Conservation (phyloP, 2,888 invertebrate genomes). For the Dexiosoma caninum region DNA sequence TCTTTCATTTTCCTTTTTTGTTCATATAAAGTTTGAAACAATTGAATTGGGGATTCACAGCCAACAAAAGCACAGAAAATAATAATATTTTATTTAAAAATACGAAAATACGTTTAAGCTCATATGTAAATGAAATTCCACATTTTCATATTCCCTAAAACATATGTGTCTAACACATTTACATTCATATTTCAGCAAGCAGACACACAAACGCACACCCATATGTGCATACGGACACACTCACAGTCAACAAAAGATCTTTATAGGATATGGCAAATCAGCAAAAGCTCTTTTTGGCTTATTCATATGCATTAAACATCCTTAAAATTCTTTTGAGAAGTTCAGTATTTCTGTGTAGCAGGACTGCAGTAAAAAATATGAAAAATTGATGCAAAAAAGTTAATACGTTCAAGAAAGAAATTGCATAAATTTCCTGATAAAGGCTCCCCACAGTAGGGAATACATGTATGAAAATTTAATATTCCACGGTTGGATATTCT, state of each 20-base stretch:
- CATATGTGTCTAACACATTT: conserved; percentile 9
- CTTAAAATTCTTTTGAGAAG: conserved; percentile 19
- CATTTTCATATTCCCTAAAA: background rate
- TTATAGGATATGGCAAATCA: conserved; percentile 6
- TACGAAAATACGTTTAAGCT: conserved; percentile 10
- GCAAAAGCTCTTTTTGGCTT: conserved; percentile 8
- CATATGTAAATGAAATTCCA: conserved; percentile 31
- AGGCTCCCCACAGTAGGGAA: conserved; percentile 13
- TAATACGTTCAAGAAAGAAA: conserved; percentile 35
- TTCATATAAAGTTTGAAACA: conserved; percentile 16
- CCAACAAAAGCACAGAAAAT: background rate
- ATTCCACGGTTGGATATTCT: background rate
- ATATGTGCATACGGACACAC: background rate
- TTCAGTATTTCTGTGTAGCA: background rate
- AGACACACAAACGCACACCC: background rate
- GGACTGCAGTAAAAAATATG: background rate
- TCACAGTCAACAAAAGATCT: background rate
- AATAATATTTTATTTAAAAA: conserved; percentile 21
- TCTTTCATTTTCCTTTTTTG: background rate
- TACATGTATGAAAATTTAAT: background rate
- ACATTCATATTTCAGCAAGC: background rate
- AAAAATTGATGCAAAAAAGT: background rate
- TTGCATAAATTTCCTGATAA: conserved; percentile 49
- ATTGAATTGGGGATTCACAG: conserved; percentile 43
- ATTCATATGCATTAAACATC: conserved; percentile 38